Evolutionary conservation across 2,113 vertebrate genomes (phyloP).

Genomic region (Montifringilla adamsi): DNA sequence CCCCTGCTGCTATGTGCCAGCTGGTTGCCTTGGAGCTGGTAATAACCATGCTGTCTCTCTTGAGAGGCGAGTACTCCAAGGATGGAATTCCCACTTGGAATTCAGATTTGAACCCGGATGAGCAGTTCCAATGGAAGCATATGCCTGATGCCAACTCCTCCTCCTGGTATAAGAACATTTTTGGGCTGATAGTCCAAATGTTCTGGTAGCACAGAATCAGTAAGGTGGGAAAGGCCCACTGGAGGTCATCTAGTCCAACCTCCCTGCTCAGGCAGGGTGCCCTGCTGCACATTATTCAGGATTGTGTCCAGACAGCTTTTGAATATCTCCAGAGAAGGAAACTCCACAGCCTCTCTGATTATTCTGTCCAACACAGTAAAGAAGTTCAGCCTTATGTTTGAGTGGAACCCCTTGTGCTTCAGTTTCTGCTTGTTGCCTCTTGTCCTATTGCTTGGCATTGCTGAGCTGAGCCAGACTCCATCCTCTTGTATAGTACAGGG

Average conservation of each 20-base stretch:
- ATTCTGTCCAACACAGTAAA: background rate
- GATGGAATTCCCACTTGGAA: background rate
- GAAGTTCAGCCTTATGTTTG: background rate
- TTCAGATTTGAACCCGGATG: background rate
- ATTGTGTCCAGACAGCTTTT: background rate
- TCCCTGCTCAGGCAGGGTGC: background rate
- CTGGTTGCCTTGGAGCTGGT: background rate
- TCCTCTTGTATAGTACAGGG: background rate
- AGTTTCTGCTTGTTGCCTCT: background rate
- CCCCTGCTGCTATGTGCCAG: background rate
- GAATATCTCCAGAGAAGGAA: background rate
- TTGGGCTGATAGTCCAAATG: background rate
- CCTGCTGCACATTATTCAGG: background rate
- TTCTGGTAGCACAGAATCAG: background rate
- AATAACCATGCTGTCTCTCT: background rate
- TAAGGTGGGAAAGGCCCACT: background rate
- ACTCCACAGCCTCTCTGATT: background rate
- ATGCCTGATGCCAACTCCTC: background rate
- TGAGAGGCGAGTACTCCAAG: background rate
- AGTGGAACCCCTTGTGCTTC: background rate
- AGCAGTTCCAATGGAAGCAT: background rate
- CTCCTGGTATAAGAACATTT: background rate
- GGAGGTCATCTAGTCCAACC: background rate
- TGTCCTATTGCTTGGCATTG: background rate
- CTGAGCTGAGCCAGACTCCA: background rate